Evolutionary conservation across 2,113 vertebrate species (phyloP).

Genomic region (Melanocharis versteri): DNA sequence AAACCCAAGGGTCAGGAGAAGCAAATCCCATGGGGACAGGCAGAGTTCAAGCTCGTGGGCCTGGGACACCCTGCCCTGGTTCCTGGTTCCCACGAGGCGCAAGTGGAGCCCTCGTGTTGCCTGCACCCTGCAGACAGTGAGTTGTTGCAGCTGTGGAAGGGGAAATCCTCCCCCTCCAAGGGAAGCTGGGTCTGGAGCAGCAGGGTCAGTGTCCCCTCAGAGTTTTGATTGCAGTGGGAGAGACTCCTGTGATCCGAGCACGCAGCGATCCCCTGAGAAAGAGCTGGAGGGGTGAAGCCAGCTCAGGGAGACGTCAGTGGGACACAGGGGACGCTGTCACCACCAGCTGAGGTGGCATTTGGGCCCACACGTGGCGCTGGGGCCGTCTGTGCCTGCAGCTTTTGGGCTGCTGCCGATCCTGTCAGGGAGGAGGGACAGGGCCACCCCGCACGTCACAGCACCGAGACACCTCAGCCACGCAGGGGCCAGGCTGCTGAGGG

Average conservation of each 20-base stretch:
- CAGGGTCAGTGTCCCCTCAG: not conserved
- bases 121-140: not conserved
- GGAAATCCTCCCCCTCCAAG: not conserved
- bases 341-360: rapidly evolving
- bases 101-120: not conserved
- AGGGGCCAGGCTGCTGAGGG: not conserved
- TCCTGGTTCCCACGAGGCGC: rapidly evolving
- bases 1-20: not conserved
- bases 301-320: rapidly evolving
- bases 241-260: not conserved
- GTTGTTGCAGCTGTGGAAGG: not conserved
- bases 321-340: rapidly evolving
- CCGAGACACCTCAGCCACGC: rapidly evolving
- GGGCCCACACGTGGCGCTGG: rapidly evolving
- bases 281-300: not conserved
- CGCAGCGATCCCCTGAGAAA: not conserved
- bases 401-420: not conserved
- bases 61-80: not conserved
- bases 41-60: not conserved
- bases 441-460: rapidly evolving
- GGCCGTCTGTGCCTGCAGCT: rapidly evolving
- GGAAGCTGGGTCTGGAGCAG: not conserved
- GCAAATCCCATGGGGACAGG: not conserved
- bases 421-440: not conserved
- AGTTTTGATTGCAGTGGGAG: not conserved